Percentiles rank a stretch among this genome's conserved stretches.
Conservation (phyloP, 2,888 invertebrate genomes). For the Eueremaeus valkanovi region DNA sequence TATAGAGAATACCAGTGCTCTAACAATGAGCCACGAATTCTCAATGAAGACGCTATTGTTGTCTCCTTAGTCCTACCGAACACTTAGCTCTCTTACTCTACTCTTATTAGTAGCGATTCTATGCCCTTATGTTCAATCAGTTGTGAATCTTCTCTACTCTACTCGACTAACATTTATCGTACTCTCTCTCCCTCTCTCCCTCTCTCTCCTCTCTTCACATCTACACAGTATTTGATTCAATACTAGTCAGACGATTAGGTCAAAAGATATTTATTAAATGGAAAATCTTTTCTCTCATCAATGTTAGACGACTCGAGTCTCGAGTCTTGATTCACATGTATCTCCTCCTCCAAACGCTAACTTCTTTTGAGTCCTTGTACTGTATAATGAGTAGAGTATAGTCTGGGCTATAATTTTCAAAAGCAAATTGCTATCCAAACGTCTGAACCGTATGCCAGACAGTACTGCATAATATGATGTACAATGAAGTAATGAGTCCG, state of each 20-base stretch:
- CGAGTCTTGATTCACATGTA: conserved; percentile 1
- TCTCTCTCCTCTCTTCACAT: neutral
- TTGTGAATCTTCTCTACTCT: neutral
- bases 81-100: neutral
- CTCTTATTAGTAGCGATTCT: neutral
- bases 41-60: conserved; percentile 18
- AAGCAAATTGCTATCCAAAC: conserved; percentile 1
- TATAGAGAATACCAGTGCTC: neutral
- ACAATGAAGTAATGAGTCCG: conserved; percentile 18
- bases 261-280: neutral
- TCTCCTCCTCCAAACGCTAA: neutral
- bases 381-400: conserved; percentile 7
- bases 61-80: neutral
- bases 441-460: too few relatives aligned
- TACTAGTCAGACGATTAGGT: conserved; percentile 4
- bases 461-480: neutral
- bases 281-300: neutral
- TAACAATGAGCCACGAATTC: neutral
- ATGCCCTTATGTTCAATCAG: conserved; percentile 21
- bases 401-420: conserved; percentile 13
- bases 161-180: conserved; percentile 10
- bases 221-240: neutral
- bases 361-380: conserved; percentile 1
- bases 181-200: conserved; percentile 12
- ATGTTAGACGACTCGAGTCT: neutral